Evolutionary conservation across 2,113 vertebrate genomes (phyloP).

Genomic region (Microcebus ravelobensis): DNA sequence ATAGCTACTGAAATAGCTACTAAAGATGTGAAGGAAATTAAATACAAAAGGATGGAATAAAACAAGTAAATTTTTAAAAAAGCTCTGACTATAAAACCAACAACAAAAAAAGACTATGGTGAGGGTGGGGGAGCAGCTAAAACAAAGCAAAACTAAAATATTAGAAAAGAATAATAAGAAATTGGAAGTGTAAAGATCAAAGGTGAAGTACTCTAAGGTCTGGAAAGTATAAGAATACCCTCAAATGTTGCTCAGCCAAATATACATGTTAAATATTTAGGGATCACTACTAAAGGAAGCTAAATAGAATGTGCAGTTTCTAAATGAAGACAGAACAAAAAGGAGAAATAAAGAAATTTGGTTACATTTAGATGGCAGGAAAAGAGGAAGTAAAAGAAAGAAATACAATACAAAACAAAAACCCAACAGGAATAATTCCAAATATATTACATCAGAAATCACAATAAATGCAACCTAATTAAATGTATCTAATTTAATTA

Average conservation of each 20-base stretch:
- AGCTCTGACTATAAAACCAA: background rate
- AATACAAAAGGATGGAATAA: background rate
- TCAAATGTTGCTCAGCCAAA: constrained; percentile 14
- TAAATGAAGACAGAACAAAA: background rate
- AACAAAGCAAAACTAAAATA: background rate
- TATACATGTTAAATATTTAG: background rate
- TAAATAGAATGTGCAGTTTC: background rate
- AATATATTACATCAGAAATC: background rate
- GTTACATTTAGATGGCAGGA: background rate
- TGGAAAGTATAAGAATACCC: background rate
- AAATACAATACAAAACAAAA: background rate
- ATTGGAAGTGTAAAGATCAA: background rate
- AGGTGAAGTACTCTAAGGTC: background rate
- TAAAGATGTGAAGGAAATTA: background rate
- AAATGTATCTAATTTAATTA: background rate
- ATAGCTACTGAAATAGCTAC: background rate
- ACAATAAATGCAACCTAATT: background rate
- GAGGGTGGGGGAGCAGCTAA: background rate
- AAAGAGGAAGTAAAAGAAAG: background rate
- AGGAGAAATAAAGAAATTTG: background rate
- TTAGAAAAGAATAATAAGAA: background rate
- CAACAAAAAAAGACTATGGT: background rate
- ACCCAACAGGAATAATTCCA: background rate
- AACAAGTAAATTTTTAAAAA: background rate
- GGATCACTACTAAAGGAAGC: background rate